Evolutionary conservation across 2,797 vertebrate species (phyloP), one percentile per base, ranked within the genome.

Genomic region (Propithecus perrieri): DNA sequence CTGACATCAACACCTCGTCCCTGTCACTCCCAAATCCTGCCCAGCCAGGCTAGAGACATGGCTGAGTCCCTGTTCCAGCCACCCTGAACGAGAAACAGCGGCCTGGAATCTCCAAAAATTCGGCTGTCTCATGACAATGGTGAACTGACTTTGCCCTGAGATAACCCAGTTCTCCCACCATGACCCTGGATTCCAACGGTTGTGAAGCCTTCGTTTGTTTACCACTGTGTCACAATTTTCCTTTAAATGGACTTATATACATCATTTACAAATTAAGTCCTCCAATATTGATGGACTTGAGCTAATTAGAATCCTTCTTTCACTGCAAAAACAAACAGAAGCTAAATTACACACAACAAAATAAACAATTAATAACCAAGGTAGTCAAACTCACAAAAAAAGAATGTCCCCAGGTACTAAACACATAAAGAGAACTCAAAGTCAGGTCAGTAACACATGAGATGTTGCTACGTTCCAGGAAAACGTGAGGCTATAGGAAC

Each of bases 81-180:
- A 41, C 41, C 3, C 17, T 38, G 12, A 79, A 13, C 4, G n/a
- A 61, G 20, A 14, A n/a, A 48, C 30, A 13, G 26, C 26, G 20
- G 11, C 43, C 63, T 5, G 4, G 8, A 35, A 13, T 30, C 67
- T 38, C 63, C 46, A 57, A 53, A 71, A 46, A 72, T 38, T 15
- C 38, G 2, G 3, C 67, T 43, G 10, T 67, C 41, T n/a, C 26
- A 1, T 30, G n/a, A 92, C 28, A 30, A 41, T 0, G 33, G 24
- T 33, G 11, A 65, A 41, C 0, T 9, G 17, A 74, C 26, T 48
- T 69, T 69, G 63, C 15, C 20, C 48, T 6, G 20, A 57, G 22
- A 24, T 18, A 8, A 55, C 30, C 10, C 24, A 2, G 28, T 0
- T 50, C 9, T 50, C 13, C 43, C 5, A 1, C 22, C 7, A 7